Evolutionary conservation across 2,113 vertebrate genomes (phyloP), one percentile per base, ranked within the genome.

Genomic region (Scophthalmus maximus): DNA sequence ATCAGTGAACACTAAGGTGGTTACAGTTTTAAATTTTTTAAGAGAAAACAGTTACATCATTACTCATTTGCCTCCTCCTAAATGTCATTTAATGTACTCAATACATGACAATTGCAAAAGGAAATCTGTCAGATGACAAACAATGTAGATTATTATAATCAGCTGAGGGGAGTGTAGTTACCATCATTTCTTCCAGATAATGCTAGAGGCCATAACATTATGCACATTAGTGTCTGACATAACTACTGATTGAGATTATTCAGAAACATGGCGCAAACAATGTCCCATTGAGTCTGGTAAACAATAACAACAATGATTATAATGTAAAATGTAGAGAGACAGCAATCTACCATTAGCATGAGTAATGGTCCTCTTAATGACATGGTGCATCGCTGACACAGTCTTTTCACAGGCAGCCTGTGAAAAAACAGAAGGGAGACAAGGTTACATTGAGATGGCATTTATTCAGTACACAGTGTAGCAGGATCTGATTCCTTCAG

Each of bases 381-480:
- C 97, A 6, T 99, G 97, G n/a, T 98, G 95, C 94, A 99, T 94
- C 78, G 96, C 95, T 0, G 97, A 99, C 69, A 95, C 93, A 0
- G 97, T 98, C 92, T 99, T 99, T 89, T 99, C 98, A 93, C 96
- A 99, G 26, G 97, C 97, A 70, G 94, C 82, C 97, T 99, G 91
- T 63, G 59, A 30, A 52, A n/a, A 51, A 69, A 71, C 17, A 81
- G 23, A 67, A 23, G 11, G 9, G 66, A 8, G 42, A 64, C 34
- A 1, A 42, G 29, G 32, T 58, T 15, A 76, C 59, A 40, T 36
- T 15, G 5, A 75, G 6, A 6, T 27, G 10, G 3, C 4, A 40
- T 29, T 38, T 0, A 44, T 61, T 56, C 23, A 55, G 49, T 18
- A n/a, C n/a, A 4, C 30, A 23, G 3, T 26, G 15, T 2, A 20